Evolutionary conservation across 2,888 invertebrate species (phyloP).

Genomic region (Fragum fragum): DNA sequence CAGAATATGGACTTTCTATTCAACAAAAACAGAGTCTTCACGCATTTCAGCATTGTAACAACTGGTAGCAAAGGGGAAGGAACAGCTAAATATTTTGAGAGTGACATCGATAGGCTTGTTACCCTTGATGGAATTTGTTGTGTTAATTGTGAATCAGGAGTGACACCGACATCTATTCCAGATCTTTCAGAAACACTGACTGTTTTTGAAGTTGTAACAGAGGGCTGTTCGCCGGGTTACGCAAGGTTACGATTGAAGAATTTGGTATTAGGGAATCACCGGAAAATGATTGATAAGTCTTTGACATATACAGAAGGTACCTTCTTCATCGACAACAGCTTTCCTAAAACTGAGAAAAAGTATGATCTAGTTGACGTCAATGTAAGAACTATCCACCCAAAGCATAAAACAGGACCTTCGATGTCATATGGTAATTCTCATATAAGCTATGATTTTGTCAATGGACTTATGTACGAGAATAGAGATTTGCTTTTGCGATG

Average conservation of each 20-base stretch:
- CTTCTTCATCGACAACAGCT: not conserved
- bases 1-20: not conserved
- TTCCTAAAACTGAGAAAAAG: not conserved
- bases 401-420: slow-evolving; percentile 1
- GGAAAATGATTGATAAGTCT: not conserved
- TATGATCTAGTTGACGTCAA: not conserved
- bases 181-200: not conserved
- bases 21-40: not conserved
- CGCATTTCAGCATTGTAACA: not conserved
- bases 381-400: not conserved
- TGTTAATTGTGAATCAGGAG: not conserved
- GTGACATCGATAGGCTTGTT: slow-evolving; percentile 6
- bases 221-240: slow-evolving; percentile 6
- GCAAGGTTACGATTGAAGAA: not conserved
- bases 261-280: not conserved
- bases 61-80: slow-evolving; percentile 18
- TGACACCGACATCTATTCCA: too few species aligned
- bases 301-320: not conserved
- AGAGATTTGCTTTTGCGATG: not conserved
- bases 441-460: slow-evolving; percentile 15
- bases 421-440: not conserved
- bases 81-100: slow-evolving; percentile 16
- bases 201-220: not conserved
- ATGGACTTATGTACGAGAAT: not conserved
- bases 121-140: not conserved